These are phyloP conservation scores for Pitangus sulphuratus DNA, from an alignment of 2,797 vertebrate genomes.

Conservation along the genomic window DNA sequence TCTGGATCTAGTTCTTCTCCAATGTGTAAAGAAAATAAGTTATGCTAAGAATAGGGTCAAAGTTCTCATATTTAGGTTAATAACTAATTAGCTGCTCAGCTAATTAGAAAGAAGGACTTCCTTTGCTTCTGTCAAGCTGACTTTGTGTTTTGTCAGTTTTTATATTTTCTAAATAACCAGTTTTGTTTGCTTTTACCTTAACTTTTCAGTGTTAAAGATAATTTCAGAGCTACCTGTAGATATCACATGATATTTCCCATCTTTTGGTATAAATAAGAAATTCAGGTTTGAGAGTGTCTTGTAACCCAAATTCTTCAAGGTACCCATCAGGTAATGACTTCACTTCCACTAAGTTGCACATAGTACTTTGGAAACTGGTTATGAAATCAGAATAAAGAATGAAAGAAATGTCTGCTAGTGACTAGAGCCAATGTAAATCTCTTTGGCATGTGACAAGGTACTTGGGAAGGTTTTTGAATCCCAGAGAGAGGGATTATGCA, in stretches of 20 bases:
- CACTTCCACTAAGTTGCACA: accelerated
- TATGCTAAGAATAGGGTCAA: neutral
- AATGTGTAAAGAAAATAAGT: neutral
- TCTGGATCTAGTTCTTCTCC: neutral
- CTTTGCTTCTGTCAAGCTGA: neutral
- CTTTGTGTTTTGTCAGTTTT: neutral
- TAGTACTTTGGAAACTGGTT: neutral
- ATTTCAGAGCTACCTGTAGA: neutral
- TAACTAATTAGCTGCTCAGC: neutral
- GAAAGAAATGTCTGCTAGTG: neutral
- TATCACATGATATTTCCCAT: neutral
- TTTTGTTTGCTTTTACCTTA: neutral
- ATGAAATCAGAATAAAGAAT: neutral
- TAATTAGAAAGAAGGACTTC: neutral
- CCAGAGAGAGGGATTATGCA: neutral
- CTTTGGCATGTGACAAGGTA: neutral
- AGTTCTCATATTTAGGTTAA: neutral
- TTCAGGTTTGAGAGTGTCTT: neutral
- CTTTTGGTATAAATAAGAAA: neutral
- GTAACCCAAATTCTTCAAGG: neutral
- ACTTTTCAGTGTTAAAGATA: neutral
- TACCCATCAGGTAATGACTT: neutral
- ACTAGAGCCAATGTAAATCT: neutral
- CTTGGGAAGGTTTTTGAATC: neutral
- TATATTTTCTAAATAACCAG: neutral